Conservation (phyloP, 2,888 invertebrate species). For the Hypsopygia costalis region DNA sequence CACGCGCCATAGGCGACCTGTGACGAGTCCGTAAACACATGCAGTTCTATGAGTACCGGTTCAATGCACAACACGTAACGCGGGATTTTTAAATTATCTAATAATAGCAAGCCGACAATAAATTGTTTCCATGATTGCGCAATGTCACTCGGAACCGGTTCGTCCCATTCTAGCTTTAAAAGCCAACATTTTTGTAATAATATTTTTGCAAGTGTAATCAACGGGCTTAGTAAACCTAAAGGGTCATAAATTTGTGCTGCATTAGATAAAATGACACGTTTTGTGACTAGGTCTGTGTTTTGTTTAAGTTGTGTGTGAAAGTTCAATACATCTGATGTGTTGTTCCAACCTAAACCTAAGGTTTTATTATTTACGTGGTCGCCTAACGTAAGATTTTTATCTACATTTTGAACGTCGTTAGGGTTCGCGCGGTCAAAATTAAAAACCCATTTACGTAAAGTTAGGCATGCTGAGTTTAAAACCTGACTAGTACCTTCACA, state of each 20-base stretch:
- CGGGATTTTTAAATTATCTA: constrained; percentile 9
- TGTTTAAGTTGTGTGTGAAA: constrained; percentile 5
- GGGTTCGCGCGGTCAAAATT: constrained; percentile 1
- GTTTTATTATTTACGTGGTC: constrained; percentile 5
- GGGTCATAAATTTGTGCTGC: constrained; percentile 23
- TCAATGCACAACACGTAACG: constrained; percentile 9
- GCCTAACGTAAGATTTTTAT: not conserved
- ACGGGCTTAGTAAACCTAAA: constrained; percentile 18
- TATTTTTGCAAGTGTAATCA: constrained; percentile 17
- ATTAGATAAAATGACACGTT: constrained; percentile 14
- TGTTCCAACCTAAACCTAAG: constrained; percentile 16
- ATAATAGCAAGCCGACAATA: not conserved
- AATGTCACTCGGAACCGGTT: not conserved
- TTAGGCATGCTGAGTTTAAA: not conserved
- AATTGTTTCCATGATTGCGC: not conserved
- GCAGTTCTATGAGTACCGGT: constrained; percentile 13
- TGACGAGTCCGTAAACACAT: constrained; percentile 24
- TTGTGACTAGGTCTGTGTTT: not conserved
- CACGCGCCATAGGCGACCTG: constrained; percentile 22
- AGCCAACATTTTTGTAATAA: constrained; percentile 21
- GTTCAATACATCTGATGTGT: constrained; percentile 10
- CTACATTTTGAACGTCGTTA: not conserved
- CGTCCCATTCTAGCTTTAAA: constrained; percentile 6
- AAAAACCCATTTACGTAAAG: constrained; percentile 5
- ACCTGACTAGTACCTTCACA: not conserved